Evolutionary conservation across 2,888 invertebrate genomes (phyloP).

Genomic region (Octodonta nipae): DNA sequence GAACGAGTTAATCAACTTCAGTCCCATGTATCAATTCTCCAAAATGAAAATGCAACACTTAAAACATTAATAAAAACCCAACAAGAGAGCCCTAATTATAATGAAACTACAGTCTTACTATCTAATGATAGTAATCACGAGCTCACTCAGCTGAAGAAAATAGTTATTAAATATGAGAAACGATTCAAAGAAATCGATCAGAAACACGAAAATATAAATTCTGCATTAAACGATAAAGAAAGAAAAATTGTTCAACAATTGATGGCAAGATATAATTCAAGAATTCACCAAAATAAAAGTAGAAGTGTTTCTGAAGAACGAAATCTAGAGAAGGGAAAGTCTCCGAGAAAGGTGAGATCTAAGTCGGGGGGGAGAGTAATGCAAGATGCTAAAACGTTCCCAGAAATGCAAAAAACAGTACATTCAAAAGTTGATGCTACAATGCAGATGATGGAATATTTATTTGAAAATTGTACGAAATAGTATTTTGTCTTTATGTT

Average conservation of each 20-base stretch:
- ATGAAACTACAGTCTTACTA: background rate
- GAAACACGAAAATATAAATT: constrained; percentile 6
- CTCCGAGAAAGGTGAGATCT: no score
- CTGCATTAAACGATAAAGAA: constrained; percentile 18
- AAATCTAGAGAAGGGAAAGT: no score
- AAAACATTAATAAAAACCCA: constrained; percentile 11
- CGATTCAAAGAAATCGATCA: constrained; percentile 15
- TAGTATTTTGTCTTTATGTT: no score
- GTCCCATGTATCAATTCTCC: constrained; percentile 16
- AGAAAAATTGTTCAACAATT: constrained; percentile 17
- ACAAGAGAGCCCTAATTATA: background rate
- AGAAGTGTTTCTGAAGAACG: no score
- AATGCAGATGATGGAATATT: no score
- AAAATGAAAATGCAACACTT: constrained; percentile 19
- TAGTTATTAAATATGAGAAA: constrained; percentile 25
- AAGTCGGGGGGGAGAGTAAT: no score
- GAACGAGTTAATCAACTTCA: constrained; percentile 19
- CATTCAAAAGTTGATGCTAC: no score
- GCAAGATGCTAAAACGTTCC: no score
- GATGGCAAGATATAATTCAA: constrained; percentile 8
- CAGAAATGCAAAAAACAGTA: no score
- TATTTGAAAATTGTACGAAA: no score
- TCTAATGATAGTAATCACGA: constrained; percentile 4
- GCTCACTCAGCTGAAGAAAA: constrained; percentile 19
- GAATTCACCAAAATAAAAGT: background rate